These are phyloP conservation scores for Acleris literana DNA, from an alignment of 2,888 invertebrate genomes.

Conservation along the genomic window DNA sequence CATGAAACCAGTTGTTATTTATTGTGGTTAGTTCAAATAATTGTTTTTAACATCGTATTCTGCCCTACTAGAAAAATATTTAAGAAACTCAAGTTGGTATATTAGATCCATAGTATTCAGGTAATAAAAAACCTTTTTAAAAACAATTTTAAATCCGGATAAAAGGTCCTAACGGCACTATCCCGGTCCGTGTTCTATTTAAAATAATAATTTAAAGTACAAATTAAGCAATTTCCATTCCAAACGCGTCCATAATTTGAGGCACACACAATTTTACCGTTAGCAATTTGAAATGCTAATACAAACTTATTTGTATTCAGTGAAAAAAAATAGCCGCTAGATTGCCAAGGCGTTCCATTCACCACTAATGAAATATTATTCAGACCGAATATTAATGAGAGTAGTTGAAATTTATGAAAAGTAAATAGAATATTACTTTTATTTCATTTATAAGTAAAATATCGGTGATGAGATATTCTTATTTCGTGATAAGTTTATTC, in stretches of 20 bases:
- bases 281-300: slow-evolving; percentile 35
- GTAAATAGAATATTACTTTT: not conserved
- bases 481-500: not conserved
- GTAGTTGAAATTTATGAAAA: slow-evolving; percentile 21
- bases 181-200: slow-evolving; percentile 15
- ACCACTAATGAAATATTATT: slow-evolving; percentile 44
- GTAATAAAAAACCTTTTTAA: not conserved
- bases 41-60: too few relatives aligned
- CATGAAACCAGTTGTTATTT: too few relatives aligned
- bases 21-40: too few relatives aligned
- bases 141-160: not conserved
- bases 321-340: slow-evolving; percentile 32
- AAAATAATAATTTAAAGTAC: slow-evolving; percentile 29
- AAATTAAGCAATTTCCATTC: slow-evolving; percentile 33
- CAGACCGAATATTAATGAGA: slow-evolving; percentile 44
- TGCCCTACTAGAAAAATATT: not conserved
- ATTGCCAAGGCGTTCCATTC: slow-evolving; percentile 30
- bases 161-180: not conserved
- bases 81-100: not conserved
- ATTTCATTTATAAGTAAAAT: not conserved
- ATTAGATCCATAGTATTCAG: not conserved
- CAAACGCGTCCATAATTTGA: slow-evolving; percentile 31
- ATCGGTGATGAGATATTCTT: not conserved
- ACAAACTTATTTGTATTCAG: slow-evolving; percentile 34
- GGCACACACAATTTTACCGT: slow-evolving; percentile 35